Conservation (phyloP, 2,888 invertebrate genomes). For the Pemphredon lugubris region DNA sequence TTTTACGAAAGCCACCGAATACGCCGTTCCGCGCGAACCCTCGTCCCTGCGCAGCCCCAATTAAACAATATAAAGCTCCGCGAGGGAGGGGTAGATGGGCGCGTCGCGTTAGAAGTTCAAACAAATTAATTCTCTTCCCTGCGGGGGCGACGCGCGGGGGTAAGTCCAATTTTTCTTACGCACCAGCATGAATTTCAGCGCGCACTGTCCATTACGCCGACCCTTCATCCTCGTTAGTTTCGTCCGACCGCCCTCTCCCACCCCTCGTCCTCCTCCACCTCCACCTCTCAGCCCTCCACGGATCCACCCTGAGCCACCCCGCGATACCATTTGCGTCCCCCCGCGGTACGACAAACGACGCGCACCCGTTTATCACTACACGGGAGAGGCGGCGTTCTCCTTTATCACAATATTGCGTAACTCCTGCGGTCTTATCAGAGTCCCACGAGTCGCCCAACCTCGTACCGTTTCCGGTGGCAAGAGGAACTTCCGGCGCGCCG, state of each 20-base stretch:
- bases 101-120: conserved; percentile 23
- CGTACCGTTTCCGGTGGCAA: conserved; percentile 1
- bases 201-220: conserved; percentile 61
- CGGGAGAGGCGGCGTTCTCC: conserved; percentile 56
- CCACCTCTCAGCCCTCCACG: conserved; percentile 20
- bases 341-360: conserved; percentile 14
- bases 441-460: conserved; percentile 44
- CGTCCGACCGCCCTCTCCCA: conserved; percentile 30
- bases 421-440: conserved; percentile 66
- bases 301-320: conserved; percentile 23
- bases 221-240: conserved; percentile 68
- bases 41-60: too few relatives aligned
- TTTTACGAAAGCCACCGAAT: too few relatives aligned
- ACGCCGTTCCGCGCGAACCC: too few relatives aligned
- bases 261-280: conserved; percentile 9
- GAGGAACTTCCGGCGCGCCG: neutral
- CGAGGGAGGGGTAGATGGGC: neutral
- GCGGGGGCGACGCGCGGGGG: conserved; percentile 1
- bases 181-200: conserved; percentile 60
- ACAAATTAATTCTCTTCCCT: conserved; percentile 41
- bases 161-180: conserved; percentile 62
- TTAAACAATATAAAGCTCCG: too few relatives aligned
- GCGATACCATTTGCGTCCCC: too few relatives aligned
- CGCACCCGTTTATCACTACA: conserved; percentile 69
- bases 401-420: conserved; percentile 73